Percentiles rank a stretch among this genome's conserved stretches.
Conservation (phyloP, 2,888 invertebrate species). For the Nysson spinosus region DNA sequence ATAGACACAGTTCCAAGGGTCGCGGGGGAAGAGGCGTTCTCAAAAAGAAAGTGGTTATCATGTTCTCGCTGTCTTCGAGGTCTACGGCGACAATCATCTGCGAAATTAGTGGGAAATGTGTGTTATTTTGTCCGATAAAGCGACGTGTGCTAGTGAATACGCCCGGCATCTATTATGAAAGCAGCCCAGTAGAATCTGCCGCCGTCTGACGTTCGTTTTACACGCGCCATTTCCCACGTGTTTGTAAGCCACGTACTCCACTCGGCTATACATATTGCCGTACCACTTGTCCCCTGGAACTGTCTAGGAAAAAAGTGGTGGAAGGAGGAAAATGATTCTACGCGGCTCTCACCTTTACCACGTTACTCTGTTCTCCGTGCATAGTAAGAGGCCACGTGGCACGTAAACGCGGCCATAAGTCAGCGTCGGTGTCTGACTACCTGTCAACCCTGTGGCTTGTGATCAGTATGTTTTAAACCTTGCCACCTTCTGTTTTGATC, state of each 20-base stretch:
- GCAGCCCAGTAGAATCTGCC: conserved; percentile 62
- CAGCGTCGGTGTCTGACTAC: conserved; percentile 20
- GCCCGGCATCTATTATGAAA: conserved; percentile 68
- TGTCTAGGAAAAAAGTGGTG: conserved; percentile 22
- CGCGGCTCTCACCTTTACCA: conserved; percentile 48
- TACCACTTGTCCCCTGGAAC: conserved; percentile 18
- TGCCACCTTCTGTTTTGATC: conserved; percentile 55
- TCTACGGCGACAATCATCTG: conserved; percentile 45
- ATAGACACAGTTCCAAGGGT: too few relatives aligned
- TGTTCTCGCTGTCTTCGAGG: not conserved
- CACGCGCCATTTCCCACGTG: conserved; percentile 74
- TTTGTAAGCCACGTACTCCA: conserved; percentile 60
- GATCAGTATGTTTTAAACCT: conserved; percentile 55
- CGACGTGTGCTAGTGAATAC: conserved; percentile 45
- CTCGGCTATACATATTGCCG: conserved; percentile 27
- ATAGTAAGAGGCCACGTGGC: conserved; percentile 57
- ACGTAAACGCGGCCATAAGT: conserved; percentile 38
- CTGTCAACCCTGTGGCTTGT: conserved; percentile 17
- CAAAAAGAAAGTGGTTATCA: not conserved
- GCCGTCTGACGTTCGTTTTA: conserved; percentile 60
- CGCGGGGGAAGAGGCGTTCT: too few relatives aligned
- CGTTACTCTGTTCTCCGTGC: conserved; percentile 31
- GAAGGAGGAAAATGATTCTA: conserved; percentile 29
- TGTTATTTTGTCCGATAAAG: conserved; percentile 66
- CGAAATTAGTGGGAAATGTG: conserved; percentile 72